Conservation (phyloP, 2,797 vertebrate genomes). For the Dromococcyx pavoninus region DNA sequence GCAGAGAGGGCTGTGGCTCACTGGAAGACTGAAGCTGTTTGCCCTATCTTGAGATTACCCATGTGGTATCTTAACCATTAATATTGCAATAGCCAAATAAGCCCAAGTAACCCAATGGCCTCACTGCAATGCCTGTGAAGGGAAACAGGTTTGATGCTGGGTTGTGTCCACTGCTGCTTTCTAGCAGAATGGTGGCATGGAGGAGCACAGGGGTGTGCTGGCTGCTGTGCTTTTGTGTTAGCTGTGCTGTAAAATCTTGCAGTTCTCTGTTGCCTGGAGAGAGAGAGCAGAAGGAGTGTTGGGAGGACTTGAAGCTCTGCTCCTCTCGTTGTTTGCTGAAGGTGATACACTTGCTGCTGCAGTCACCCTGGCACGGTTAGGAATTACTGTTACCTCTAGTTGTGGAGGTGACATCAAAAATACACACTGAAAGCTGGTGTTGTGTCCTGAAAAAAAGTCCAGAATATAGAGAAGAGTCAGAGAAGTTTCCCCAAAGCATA, state of each 20-base stretch:
- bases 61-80: background rate
- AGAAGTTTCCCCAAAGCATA: slow-evolving; percentile 42
- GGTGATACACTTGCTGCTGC: background rate
- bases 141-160: background rate
- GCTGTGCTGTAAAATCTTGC: background rate
- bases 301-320: background rate
- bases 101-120: background rate
- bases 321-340: background rate
- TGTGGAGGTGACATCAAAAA: slow-evolving; percentile 35
- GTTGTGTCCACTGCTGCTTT: background rate
- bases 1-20: background rate
- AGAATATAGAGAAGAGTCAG: slow-evolving; percentile 78
- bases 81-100: background rate
- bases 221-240: background rate
- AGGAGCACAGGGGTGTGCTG: background rate
- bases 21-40: background rate
- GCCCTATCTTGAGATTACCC: background rate
- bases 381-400: slow-evolving; percentile 31
- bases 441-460: slow-evolving; percentile 85
- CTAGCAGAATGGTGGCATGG: background rate
- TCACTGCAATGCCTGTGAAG: background rate
- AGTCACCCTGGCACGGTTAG: slow-evolving; percentile 18
- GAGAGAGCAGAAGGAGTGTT: background rate
- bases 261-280: background rate
- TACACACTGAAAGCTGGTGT: slow-evolving; percentile 78